phyloP scores from a whole-genome alignment of 1,140 invertebrate species.

The Coelopa frigida region DNA sequence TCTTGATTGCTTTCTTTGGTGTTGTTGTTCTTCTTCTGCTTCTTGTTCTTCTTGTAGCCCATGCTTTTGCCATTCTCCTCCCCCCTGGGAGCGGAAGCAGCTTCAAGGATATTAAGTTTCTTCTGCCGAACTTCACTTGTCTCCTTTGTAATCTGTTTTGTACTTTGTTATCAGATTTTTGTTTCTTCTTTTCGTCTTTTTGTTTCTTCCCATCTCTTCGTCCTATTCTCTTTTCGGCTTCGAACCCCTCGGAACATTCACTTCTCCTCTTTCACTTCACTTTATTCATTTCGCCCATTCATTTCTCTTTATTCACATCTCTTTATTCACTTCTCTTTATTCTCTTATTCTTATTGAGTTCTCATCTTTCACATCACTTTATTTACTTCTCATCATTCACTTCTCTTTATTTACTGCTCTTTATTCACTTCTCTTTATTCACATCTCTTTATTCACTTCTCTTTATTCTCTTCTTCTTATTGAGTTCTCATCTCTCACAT shows the following conservation, averaged over 20 bases:
- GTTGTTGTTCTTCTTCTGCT: no score
- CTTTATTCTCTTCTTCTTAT: neutral
- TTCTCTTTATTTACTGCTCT: neutral
- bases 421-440: neutral
- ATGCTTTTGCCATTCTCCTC: no score
- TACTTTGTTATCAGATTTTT: neutral
- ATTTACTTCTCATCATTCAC: neutral
- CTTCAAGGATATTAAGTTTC: neutral
- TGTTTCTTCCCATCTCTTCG: neutral
- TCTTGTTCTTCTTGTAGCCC: no score
- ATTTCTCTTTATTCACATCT: neutral
- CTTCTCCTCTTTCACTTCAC: neutral
- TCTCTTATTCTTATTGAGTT: neutral
- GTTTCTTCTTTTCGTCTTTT: neutral
- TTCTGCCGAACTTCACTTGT: neutral
- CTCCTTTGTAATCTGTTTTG: neutral
- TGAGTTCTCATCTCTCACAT: neutral
- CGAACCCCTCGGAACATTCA: no score
- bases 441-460: no score
- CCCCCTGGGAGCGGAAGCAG: no score
- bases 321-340: no score
- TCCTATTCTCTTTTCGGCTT: no score
- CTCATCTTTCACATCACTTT: neutral
- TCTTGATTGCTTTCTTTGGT: no score
- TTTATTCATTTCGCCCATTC: neutral